phyloP scores from a whole-genome alignment of 2,113 vertebrate genomes.

The Lepisosteus oculatus region DNA sequence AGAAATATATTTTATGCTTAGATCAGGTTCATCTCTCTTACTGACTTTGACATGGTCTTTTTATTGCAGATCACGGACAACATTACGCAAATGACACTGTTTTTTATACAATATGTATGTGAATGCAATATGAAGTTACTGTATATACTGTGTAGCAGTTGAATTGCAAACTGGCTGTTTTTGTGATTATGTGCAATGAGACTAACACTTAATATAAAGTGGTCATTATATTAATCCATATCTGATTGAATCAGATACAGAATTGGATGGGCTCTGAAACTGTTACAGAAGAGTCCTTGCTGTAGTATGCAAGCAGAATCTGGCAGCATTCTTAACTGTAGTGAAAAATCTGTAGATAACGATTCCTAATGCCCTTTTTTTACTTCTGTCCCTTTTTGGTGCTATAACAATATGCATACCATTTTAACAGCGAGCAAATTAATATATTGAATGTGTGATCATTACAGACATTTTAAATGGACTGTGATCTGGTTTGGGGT shows the following conservation, averaged over 20 bases:
- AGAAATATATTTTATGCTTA: background rate
- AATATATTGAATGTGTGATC: too few relatives aligned
- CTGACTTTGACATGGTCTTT: background rate
- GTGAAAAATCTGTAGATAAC: too few relatives aligned
- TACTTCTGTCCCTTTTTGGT: too few relatives aligned
- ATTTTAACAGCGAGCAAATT: too few relatives aligned
- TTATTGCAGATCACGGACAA: background rate
- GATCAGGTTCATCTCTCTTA: background rate
- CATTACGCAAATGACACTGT: background rate
- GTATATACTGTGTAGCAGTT: background rate
- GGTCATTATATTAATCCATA: background rate
- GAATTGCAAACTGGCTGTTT: background rate
- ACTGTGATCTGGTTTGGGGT: too few relatives aligned
- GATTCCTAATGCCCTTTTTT: too few relatives aligned
- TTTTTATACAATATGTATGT: background rate
- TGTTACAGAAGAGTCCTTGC: background rate
- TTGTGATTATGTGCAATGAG: background rate
- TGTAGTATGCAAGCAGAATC: background rate
- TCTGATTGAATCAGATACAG: background rate
- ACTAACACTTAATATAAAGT: background rate
- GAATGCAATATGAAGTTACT: background rate
- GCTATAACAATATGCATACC: too few relatives aligned
- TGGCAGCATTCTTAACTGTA: background rate
- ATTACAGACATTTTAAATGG: too few relatives aligned
- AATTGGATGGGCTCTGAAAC: background rate